These are phyloP conservation scores for Antedon mediterranea DNA, from an alignment of 53 echinoderm and acorn worm genomes.

Conservation along the genomic window DNA sequence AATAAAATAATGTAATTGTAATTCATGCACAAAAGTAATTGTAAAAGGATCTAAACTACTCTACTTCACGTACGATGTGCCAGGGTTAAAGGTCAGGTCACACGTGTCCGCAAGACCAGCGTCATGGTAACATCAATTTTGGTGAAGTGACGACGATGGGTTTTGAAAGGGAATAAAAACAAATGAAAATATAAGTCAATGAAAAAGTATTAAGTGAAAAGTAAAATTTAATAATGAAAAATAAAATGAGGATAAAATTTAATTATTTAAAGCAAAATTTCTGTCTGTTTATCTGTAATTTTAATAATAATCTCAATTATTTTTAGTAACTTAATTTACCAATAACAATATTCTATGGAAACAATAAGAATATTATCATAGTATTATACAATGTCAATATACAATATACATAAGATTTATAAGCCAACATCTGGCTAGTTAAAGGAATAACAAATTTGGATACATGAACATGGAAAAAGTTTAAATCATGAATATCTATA, in stretches of 20 bases:
- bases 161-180: background rate
- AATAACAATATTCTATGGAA: no score
- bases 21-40: background rate
- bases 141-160: background rate
- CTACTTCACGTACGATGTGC: background rate
- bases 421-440: no score
- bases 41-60: background rate
- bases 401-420: no score
- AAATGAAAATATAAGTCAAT: conserved; percentile 1
- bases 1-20: background rate
- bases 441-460: no score
- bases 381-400: no score
- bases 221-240: no score
- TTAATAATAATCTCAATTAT: no score
- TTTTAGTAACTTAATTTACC: no score
- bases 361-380: no score
- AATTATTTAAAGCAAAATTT: background rate
- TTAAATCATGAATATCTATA: no score
- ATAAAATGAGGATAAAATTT: background rate
- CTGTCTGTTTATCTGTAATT: no score
- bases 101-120: background rate
- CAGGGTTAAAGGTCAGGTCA: background rate
- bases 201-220: background rate
- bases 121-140: background rate
- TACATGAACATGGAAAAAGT: no score